These are phyloP conservation scores for Nemoura dubitans DNA, from an alignment of 2,888 invertebrate genomes.

Conservation along the genomic window DNA sequence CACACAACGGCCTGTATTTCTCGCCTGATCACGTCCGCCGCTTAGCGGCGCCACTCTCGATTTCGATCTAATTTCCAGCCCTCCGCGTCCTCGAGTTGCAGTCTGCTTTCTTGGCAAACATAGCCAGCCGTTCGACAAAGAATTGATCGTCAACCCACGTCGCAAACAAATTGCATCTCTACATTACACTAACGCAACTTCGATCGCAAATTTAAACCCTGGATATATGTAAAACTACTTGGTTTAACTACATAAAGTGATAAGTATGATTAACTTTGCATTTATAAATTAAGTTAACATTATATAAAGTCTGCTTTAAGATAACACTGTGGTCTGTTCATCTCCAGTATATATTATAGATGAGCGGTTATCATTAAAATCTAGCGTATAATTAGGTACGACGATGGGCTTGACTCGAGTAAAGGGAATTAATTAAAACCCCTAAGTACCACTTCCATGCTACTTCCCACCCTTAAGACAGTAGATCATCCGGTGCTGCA, in stretches of 20 bases:
- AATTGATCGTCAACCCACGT: too few relatives aligned
- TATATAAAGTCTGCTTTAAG: background rate
- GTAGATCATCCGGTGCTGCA: background rate
- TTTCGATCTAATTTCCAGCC: too few relatives aligned
- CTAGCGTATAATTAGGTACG: constrained; percentile 41
- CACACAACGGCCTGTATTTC: too few relatives aligned
- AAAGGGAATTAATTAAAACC: constrained; percentile 46
- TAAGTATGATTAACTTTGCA: background rate
- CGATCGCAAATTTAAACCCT: background rate
- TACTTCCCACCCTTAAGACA: constrained; percentile 26
- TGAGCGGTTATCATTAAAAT: constrained; percentile 34
- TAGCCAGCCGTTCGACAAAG: too few relatives aligned
- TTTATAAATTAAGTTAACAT: too few relatives aligned
- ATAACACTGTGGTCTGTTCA: background rate
- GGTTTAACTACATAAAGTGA: constrained; percentile 14
- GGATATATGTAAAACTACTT: background rate
- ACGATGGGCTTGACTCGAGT: constrained; percentile 36
- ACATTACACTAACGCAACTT: background rate
- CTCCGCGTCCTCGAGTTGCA: too few relatives aligned
- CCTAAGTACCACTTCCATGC: constrained; percentile 32
- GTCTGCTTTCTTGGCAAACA: too few relatives aligned
- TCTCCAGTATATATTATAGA: background rate
- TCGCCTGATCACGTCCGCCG: too few relatives aligned
- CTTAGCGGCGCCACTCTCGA: too few relatives aligned
- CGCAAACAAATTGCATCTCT: too few relatives aligned